A percentile compares a stretch with the other conserved stretches of the same genome.
Evolutionary conservation across 2,888 invertebrate species (phyloP).

Genomic region (Blera fallax): DNA sequence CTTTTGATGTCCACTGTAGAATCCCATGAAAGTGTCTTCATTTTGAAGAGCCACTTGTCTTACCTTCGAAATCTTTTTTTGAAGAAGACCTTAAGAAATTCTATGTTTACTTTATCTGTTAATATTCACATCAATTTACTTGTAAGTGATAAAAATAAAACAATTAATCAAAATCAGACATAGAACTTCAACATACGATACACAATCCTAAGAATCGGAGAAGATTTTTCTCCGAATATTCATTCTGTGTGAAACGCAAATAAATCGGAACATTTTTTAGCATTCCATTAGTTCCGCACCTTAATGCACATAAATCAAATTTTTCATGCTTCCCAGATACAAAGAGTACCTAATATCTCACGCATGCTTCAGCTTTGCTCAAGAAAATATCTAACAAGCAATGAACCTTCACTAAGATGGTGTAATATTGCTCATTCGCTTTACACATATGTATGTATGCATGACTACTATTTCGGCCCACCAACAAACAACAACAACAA

Average conservation of each 20-base stretch:
- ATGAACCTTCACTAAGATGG: conserved; percentile 15
- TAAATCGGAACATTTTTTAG: conserved; percentile 4
- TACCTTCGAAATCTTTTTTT: not conserved
- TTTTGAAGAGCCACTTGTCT: too few species aligned
- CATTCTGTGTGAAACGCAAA: conserved; percentile 35
- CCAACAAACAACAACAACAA: not conserved
- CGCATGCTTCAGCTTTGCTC: not conserved
- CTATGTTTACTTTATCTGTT: not conserved
- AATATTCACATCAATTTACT: not conserved
- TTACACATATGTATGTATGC: conserved; percentile 9
- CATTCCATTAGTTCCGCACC: conserved; percentile 14
- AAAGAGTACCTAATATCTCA: not conserved
- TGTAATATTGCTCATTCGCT: conserved; percentile 17
- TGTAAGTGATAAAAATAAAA: not conserved
- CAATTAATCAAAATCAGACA: too few species aligned
- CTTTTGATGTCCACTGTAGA: too few species aligned
- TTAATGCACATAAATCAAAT: not conserved
- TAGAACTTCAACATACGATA: not conserved
- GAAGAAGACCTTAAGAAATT: not conserved
- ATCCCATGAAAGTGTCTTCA: too few species aligned
- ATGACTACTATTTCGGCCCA: not conserved
- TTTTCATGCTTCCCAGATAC: not conserved
- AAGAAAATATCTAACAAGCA: not conserved
- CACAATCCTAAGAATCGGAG: not conserved
- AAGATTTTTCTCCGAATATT: not conserved